Base-by-base conservation (phyloP, 2,113 vertebrate genomes). In the Himantopus leucocephalus region DNA sequence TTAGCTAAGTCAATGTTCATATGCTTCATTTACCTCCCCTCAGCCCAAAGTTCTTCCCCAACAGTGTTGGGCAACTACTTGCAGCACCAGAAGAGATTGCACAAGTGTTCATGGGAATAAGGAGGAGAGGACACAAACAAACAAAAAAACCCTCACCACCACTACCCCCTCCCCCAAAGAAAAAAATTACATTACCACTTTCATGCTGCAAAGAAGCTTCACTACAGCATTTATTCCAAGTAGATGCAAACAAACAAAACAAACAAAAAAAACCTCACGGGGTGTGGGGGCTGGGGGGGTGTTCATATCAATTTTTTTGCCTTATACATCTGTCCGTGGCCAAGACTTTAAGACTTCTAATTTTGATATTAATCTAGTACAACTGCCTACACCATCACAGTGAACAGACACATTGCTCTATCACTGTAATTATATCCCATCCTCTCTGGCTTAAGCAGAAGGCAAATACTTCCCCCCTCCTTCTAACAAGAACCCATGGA, bases 131-230 rank as follows among this genome's bases (percentile, higher is more conserved):
- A 32, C 17, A 74, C 18, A 85, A 64, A 41, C 10, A 62, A 58
- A 70, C 6, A 60, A 8, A 37, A 29, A 70, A 21, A 2, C 10
- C 17, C 13, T 15, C 7, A 68, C 6, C 3, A 2, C 6, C 19
- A 14, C 13, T 19, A 21, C 12, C 30, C 26, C 16, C 10, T 2
- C 13, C 9, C 0, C 0, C 19, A 9, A 6, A 13, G 43, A 45
- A 59, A 85, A 14, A n/a, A 35, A 32, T 13, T 71, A 70, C 34
- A 29, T 59, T 27, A 32, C 5, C 6, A 53, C 8, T 87, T 39
- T 34, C 12, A 62, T 12, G 29, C 19, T 58, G 70, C 11, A 32
- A 82, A 62, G n/a, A 75, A 43, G 17, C 5, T 59, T 37, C 30
- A 37, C 39, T n/a, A 9, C 29, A 74, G 13, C n/a, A 88, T 29